A percentile compares a stretch with the other conserved stretches of the same genome.
Evolutionary conservation across 2,797 vertebrate genomes (phyloP).

Genomic region (Gobionotothen gibberifrons): DNA sequence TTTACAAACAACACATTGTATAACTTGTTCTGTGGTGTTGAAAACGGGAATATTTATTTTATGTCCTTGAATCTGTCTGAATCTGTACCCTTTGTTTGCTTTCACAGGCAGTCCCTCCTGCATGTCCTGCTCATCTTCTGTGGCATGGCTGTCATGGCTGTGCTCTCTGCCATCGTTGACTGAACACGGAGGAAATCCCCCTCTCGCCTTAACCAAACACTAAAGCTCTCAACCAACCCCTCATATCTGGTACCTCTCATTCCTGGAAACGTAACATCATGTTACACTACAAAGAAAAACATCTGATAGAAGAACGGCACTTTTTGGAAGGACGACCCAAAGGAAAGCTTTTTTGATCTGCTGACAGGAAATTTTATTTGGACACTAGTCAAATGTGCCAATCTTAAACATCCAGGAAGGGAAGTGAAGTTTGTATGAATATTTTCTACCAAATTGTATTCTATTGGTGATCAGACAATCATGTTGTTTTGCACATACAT

Average conservation of each 20-base stretch:
- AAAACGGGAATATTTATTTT: constrained; percentile 9
- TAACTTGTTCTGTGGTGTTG: constrained; percentile 5
- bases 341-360: constrained; percentile 20
- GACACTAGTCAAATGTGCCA: constrained; percentile 50
- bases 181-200: constrained; percentile 65
- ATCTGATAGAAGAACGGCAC: constrained; percentile 51
- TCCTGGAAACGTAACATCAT: constrained; percentile 14
- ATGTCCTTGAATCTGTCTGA: constrained; percentile 58
- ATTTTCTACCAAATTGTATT: constrained; percentile 59
- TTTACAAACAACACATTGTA: not conserved
- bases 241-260: constrained; percentile 19
- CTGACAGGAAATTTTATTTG: constrained; percentile 31
- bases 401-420: constrained; percentile 24
- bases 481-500: constrained; percentile 68
- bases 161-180: constrained; percentile 88
- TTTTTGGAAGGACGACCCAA: constrained; percentile 52
- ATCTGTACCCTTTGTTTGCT: constrained; percentile 2
- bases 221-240: constrained; percentile 12
- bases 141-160: constrained; percentile 92
- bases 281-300: constrained; percentile 22
- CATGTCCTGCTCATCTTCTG: constrained; percentile 92
- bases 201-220: constrained; percentile 48
- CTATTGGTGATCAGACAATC: constrained; percentile 60
- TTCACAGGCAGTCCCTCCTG: constrained; percentile 89
- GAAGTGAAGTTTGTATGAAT: constrained; percentile 23